A percentile compares a stretch with the other conserved stretches of the same genome.
Conservation (phyloP, 2,888 invertebrate species). For the Drosophila diplacantha region DNA sequence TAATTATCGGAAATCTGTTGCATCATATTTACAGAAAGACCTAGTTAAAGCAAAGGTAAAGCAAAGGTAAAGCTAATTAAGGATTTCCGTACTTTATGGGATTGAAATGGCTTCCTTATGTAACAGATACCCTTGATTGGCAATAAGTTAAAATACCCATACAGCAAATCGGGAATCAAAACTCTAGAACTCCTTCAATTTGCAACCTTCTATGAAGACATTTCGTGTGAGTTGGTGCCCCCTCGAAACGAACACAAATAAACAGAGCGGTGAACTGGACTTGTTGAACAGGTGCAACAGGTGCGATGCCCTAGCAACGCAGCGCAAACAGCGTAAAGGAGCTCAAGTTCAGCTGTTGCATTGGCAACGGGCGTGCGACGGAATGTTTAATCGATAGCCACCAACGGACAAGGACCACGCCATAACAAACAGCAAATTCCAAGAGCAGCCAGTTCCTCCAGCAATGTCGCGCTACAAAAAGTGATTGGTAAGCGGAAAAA, state of each 20-base stretch:
- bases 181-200: not conserved
- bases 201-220: not conserved
- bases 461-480: conserved; percentile 60
- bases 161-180: no score
- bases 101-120: not conserved
- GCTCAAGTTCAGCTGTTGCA: conserved; percentile 70
- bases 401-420: conserved; percentile 36
- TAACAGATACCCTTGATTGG: not conserved
- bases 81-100: not conserved
- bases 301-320: conserved; percentile 59
- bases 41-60: not conserved
- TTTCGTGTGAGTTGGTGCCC: no score
- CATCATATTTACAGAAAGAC: not conserved
- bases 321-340: conserved; percentile 50
- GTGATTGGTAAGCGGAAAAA: conserved; percentile 13
- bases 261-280: conserved; percentile 1
- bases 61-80: not conserved
- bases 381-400: conserved; percentile 61
- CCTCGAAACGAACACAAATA: not conserved
- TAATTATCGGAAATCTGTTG: not conserved
- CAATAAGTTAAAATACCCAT: not conserved
- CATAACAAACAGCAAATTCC: conserved; percentile 26
- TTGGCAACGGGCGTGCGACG: conserved; percentile 54
- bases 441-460: conserved; percentile 26
- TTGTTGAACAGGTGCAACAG: conserved; percentile 51